These are phyloP conservation scores for Gerris buenoi DNA, from an alignment of 1,140 invertebrate species.

Conservation along the genomic window DNA sequence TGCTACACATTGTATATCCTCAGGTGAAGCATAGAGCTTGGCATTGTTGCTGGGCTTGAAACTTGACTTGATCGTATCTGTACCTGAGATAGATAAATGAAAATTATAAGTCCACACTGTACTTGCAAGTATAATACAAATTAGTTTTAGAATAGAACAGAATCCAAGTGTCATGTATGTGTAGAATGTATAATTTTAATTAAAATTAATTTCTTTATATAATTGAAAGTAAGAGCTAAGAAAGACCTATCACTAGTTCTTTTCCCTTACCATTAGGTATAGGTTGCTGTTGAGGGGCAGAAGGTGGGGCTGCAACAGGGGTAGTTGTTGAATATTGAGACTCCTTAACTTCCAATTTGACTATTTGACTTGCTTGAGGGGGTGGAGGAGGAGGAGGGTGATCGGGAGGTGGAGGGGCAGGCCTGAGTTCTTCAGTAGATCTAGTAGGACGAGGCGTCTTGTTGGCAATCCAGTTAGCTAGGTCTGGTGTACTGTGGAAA, in stretches of 20 bases:
- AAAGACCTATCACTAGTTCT: too few species aligned
- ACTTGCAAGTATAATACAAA: too few species aligned
- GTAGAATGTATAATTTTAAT: too few species aligned
- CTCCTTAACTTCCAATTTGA: conserved; percentile 18
- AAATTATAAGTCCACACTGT: too few species aligned
- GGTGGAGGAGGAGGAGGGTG: conserved; percentile 25
- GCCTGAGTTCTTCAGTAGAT: conserved; percentile 60
- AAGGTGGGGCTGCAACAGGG: neutral
- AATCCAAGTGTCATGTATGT: too few species aligned
- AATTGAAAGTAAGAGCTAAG: too few species aligned
- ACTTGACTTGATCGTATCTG: conserved; percentile 52
- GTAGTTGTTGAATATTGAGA: conserved; percentile 5
- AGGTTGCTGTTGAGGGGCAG: neutral
- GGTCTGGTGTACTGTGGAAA: conserved; percentile 77
- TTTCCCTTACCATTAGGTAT: neutral
- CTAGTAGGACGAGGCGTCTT: conserved; percentile 35
- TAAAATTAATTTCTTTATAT: too few species aligned
- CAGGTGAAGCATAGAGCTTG: conserved; percentile 74
- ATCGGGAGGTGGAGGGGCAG: conserved; percentile 33
- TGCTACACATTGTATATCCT: conserved; percentile 64
- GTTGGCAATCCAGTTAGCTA: conserved; percentile 31
- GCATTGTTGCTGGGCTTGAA: conserved; percentile 69
- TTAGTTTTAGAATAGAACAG: too few species aligned
- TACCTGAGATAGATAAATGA: conserved; percentile 17
- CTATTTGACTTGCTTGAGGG: conserved; percentile 20